Evolutionary conservation across 2,113 vertebrate genomes (phyloP).

Genomic region (Holacanthus passer): DNA sequence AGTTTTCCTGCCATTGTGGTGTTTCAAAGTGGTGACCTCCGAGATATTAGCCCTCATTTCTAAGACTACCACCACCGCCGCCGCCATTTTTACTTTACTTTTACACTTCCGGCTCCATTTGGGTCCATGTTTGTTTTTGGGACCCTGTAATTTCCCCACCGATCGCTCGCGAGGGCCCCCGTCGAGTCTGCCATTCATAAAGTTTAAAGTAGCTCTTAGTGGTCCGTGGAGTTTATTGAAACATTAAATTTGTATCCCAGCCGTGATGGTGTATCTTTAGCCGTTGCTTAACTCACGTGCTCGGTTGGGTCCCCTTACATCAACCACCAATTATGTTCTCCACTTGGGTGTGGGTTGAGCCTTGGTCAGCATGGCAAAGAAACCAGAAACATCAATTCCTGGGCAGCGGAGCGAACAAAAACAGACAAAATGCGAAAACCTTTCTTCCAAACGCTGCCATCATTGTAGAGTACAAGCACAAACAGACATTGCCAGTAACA

Average conservation of each 20-base stretch:
- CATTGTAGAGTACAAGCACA: constrained; percentile 60
- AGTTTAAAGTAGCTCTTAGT: constrained; percentile 86
- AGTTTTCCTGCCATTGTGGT: constrained; percentile 32
- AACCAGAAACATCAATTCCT: constrained; percentile 80
- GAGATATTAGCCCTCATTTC: constrained; percentile 37
- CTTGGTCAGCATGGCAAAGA: constrained; percentile 65
- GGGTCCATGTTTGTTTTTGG: constrained; percentile 72
- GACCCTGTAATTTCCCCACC: constrained; percentile 85
- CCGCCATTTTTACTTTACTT: constrained; percentile 68
- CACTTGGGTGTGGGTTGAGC: constrained; percentile 83
- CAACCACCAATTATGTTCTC: constrained; percentile 85
- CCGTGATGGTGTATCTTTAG: constrained; percentile 86
- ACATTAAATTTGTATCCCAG: constrained; percentile 86
- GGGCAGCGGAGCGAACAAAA: constrained; percentile 69
- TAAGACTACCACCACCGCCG: constrained; percentile 48
- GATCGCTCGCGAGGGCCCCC: constrained; percentile 79
- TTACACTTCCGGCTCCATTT: constrained; percentile 77
- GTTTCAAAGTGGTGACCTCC: constrained; percentile 62
- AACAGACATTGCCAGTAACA: constrained; percentile 68
- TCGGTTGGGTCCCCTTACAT: constrained; percentile 75
- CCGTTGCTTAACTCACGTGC: constrained; percentile 79
- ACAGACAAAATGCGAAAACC: constrained; percentile 75
- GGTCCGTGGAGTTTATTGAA: constrained; percentile 86
- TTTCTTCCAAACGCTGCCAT: constrained; percentile 72
- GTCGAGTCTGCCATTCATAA: constrained; percentile 86